Base-by-base conservation (phyloP, 1,140 invertebrate genomes). In the Drosophila parabipectinata region DNA sequence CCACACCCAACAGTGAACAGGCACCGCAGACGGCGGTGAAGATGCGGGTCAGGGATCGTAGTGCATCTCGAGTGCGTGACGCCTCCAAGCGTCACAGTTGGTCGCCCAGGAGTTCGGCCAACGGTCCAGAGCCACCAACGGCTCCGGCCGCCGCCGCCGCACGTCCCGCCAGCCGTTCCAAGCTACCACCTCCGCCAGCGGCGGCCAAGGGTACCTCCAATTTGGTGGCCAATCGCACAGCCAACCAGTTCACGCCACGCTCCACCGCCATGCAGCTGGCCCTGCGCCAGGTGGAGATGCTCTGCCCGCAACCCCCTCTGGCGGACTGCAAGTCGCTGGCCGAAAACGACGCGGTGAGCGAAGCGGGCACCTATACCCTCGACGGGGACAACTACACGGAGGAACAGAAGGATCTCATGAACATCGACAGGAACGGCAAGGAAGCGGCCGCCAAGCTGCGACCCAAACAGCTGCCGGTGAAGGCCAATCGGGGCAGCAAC, bases 301-400 rank as follows among this genome's bases (percentile, higher is more conserved):
- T 91, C 1, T 91, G 90, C 24, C 89, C 88, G 10, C 81, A 92
- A 51, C 89, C 89, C 18, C 92, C 91, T 26, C 73, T 92, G 15
- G 69, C 72, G 10, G 90, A 91, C 47, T 39, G 77, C 6, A 89
- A 88, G 39, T 9, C 44, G 12, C 30, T 24, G 24, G 37, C 81
- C 58, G 85, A 87, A n/a, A 57, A 92, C 63, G 87, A 80, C 63
- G 63, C 95, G 26, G 93, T 95, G 0, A 97, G 96, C 91, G 96
- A 97, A 90, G 94, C 96, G 5, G 97, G 97, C 28, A 98, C 97
- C 1, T 98, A 98, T 75, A 98, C 97, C 0, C 95, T 98, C 34
- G 96, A 97, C 76, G 95, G 95, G 57, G 96, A 97, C 74, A 95
- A 95, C 90, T 96, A 96, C 75, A 95, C 96, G 1, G 97, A 97